Conservation (phyloP, 2,888 invertebrate species). For the Ctena decussata region DNA sequence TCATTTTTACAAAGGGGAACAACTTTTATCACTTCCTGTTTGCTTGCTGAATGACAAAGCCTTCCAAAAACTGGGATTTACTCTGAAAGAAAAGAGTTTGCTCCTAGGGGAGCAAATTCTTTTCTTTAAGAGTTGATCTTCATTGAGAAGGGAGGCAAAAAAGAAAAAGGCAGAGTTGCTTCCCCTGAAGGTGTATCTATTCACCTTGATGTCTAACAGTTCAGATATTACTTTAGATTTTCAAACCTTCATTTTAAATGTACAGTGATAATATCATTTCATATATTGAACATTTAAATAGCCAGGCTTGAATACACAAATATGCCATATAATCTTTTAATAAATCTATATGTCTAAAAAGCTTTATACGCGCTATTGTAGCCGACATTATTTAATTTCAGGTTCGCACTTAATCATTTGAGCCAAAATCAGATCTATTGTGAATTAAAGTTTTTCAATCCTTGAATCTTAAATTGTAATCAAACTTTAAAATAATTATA, state of each 20-base stretch:
- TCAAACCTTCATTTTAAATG: not conserved
- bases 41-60: no score
- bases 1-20: no score
- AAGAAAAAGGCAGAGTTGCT: no score
- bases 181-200: no score
- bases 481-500: not conserved
- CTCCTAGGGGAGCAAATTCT: no score
- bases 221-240: constrained; percentile 4
- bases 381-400: not conserved
- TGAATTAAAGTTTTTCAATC: not conserved
- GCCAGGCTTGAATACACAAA: not conserved
- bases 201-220: no score
- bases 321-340: constrained; percentile 8
- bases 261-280: not conserved
- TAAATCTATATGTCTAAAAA: constrained; percentile 11
- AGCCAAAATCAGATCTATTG: constrained; percentile 5
- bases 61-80: no score
- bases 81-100: no score
- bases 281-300: constrained; percentile 15
- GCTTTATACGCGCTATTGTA: not conserved
- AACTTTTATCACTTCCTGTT: no score
- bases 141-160: no score
- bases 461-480: constrained; percentile 6
- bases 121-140: no score
- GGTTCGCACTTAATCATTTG: constrained; percentile 10